Evolutionary conservation across 2,113 vertebrate species (phyloP).

Genomic region (Pituophis catenifer): DNA sequence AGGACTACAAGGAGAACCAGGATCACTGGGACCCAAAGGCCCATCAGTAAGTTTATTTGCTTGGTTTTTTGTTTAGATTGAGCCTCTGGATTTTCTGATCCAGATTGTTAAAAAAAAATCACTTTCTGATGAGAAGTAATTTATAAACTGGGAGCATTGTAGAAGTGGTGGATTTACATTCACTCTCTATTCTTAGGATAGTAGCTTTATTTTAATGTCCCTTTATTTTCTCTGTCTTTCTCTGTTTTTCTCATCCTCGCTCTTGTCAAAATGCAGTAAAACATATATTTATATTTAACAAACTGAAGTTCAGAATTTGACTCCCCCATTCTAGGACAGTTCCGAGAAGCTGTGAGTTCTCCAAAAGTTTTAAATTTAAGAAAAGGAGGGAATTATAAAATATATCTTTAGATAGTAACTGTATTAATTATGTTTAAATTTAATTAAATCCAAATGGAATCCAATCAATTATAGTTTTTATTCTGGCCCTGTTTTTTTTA

Average conservation of each 20-base stretch:
- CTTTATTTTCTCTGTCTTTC: not conserved
- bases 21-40: constrained; percentile 83
- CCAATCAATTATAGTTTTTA: not conserved
- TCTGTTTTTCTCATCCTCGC: not conserved
- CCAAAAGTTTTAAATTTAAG: not conserved
- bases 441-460: not conserved
- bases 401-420: not conserved
- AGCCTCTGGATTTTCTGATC: not conserved
- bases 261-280: not conserved
- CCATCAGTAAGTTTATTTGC: constrained; percentile 77
- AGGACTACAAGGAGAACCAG: constrained; percentile 85
- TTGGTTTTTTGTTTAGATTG: not conserved
- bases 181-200: not conserved
- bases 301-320: not conserved
- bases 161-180: not conserved
- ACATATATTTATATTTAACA: not conserved
- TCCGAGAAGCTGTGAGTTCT: not conserved
- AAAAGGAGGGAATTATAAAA: not conserved
- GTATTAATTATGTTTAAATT: not conserved
- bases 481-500: not conserved
- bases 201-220: not conserved
- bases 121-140: not conserved
- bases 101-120: not conserved
- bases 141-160: not conserved
- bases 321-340: not conserved